Evolutionary conservation across 2,113 vertebrate species (phyloP).

Genomic region (Vidua chalybeata): DNA sequence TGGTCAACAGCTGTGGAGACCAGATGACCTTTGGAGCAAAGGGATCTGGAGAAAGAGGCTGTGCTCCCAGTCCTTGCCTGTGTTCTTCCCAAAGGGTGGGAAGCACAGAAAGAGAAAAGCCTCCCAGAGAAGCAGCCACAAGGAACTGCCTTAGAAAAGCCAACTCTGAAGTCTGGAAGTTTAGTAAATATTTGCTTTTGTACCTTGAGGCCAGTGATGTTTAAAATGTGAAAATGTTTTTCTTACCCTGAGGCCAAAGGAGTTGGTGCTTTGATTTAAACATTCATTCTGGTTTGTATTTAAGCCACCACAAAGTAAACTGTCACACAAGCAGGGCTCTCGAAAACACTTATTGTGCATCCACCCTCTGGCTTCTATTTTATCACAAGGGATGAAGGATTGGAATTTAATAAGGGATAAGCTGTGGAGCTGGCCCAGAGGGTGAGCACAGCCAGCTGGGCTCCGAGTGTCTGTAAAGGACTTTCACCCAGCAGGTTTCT

Average conservation of each 20-base stretch:
- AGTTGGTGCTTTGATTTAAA: conserved; percentile 35
- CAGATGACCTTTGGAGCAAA: not conserved
- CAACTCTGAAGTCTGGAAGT: conserved; percentile 1
- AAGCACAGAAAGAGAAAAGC: not conserved
- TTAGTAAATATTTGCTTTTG: conserved; percentile 26
- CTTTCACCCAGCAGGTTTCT: not conserved
- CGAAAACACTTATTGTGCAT: not conserved
- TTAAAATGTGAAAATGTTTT: conserved; percentile 38
- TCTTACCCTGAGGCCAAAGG: not conserved
- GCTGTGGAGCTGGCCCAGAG: not conserved
- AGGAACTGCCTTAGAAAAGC: not conserved
- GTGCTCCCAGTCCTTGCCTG: not conserved
- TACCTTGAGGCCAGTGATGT: not conserved
- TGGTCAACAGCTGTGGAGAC: not conserved
- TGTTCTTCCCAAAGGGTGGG: not conserved
- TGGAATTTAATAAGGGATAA: conserved; percentile 31
- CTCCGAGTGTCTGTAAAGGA: not conserved
- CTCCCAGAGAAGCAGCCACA: not conserved
- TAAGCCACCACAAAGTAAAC: conserved; percentile 3
- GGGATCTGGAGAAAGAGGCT: not conserved
- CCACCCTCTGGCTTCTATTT: conserved; percentile 26
- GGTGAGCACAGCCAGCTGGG: not conserved
- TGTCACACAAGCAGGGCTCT: not conserved
- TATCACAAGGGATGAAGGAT: conserved; percentile 6
- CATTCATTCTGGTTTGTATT: conserved; percentile 7